Base-by-base conservation (phyloP, 2,797 vertebrate genomes). In the Yasuhikotakia modesta region DNA sequence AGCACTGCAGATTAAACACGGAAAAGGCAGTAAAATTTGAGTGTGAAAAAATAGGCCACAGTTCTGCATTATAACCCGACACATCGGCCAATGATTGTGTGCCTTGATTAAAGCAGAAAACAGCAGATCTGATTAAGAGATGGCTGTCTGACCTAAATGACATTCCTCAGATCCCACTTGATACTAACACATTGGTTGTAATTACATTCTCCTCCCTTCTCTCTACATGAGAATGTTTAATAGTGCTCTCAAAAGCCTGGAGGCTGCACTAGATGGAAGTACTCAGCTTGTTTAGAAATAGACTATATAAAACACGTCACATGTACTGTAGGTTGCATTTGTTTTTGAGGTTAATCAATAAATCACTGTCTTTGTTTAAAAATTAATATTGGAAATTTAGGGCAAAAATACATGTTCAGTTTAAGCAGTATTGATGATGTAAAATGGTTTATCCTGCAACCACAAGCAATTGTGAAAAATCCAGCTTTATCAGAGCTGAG, bases 1-100 rank as follows among this genome's bases (percentile, higher is more conserved):
- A 90, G 84, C 74, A 63, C 61, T 17, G 22, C 84, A 87, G 88
- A 92, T 92, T 89, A 91, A 90, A 63, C 79, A 75, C 60, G 78
- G 74, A 81, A 81, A 82, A 83, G 81, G 78, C 55, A 78, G 77
- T 85, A 87, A 85, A 84, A 86, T 85, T 69, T 82, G 82, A 79
- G 82, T 80, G 77, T 79, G 78, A 84, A 64, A 84, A 35, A 70
- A 82, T 83, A 82, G 72, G 35, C 66, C 80, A 73, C 79, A 50
- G 75, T 65, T 81, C 70, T 73, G 81, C 83, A 83, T 85, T 64
- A 66, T 77, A 78, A 78, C 70, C 67, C 35, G 60, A 72, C 43
- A 66, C 63, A 61, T 58, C 76, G 75, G 79, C 72, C 72, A 78
- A 65, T 53, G 72, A 74, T 81, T 70, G 43, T 63, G 35, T 46